Evolutionary conservation across 2,797 vertebrate genomes (phyloP), one percentile per base, ranked within the genome.

Genomic region (Peromyscus nudipes): DNA sequence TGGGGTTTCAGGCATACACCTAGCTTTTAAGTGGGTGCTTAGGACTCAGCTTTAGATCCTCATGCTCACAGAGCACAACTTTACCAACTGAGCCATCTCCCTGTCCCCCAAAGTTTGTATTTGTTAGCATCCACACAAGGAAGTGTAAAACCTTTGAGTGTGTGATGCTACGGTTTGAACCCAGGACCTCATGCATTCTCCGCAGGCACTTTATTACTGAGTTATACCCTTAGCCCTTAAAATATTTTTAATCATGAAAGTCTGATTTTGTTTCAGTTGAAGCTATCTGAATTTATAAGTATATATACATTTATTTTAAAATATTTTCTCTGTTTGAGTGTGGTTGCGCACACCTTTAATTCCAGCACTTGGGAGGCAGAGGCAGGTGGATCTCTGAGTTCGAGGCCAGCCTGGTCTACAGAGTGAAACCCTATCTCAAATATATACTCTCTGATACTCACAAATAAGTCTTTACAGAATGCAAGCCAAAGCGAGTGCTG

Each of bases 211-310:
- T 34, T 11, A 73, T n/a, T 69, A 75, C 11, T 49, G 21, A 65
- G 87, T 46, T 76, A 84, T 0, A 14, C 46, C 37, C 21, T 5
- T 31, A 76, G 27, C 31, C 71, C 69, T 90, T 84, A 34, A 77
- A 84, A 67, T n/a, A 67, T 25, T 60, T 93, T 34, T 83, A 93
- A 93, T 82, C 52, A 40, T 79, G 69, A 86, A n/a, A 86, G 95
- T 85, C 11, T 75, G 40, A 79, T 83, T 49, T 83, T 55, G 75
- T 73, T 92, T 69, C 67, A 75, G 76, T 80, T 27, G 89, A 31
- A 86, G 46, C 31, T 83, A 69, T 34, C 31, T 62, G 62, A 86
- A 94, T 67, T 82, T 91, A 57, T 37, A 96, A 89, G 29, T 27
- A 79, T 31, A 83, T 37, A 76, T 6, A 86, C 81, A 81, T 4